Evolutionary conservation across 2,888 invertebrate species (phyloP), one percentile per base, ranked within the genome.

Genomic region (Eupithecia inturbata): DNA sequence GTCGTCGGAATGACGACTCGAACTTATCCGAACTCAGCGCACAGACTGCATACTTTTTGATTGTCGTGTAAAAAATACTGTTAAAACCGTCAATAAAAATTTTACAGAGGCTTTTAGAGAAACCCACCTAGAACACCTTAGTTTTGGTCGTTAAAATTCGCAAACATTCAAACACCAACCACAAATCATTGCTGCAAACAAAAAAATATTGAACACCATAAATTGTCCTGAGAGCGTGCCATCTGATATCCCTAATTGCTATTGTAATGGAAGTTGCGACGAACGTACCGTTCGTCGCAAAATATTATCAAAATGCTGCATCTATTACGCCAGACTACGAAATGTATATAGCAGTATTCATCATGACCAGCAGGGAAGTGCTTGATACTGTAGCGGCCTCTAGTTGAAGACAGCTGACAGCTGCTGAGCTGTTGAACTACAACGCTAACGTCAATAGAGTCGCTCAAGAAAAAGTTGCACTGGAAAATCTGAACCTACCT

Each of bases 261-360:
- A 79, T 80, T 79, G 78, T 77, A 79, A 80, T 82, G 76, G 68
- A 82, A 84, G 79, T 83, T 82, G 64, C n/a, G n/a, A n/a, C n/a
- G n/a, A n/a, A n/a, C n/a, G 62, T 36, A 72, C 74, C 80, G 81
- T 83, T 82, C 81, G 80, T 82, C 76, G 79, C 78, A 73, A 77
- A 79, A 74, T 80, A 82, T 79, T 81, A 82, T 81, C 76, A 81
- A 82, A 85, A 83, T 81, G 79, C 73, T 74, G 73, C 77, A 80
- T 79, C 82, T 78, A 82, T 82, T 81, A 81, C 72, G 72, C 74
- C 77, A 49, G 73, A 77, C 78, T 75, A 78, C 79, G 77, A 81
- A 79, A 80, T 68, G 71, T 36, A 1, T 9, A 62, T 28, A 60
- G 28, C 16, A 60, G 67, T 79, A 79, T 84, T 73, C 77, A 81